Evolutionary conservation across 1,140 invertebrate genomes (phyloP).

Genomic region (Drosophila lacertosa): DNA sequence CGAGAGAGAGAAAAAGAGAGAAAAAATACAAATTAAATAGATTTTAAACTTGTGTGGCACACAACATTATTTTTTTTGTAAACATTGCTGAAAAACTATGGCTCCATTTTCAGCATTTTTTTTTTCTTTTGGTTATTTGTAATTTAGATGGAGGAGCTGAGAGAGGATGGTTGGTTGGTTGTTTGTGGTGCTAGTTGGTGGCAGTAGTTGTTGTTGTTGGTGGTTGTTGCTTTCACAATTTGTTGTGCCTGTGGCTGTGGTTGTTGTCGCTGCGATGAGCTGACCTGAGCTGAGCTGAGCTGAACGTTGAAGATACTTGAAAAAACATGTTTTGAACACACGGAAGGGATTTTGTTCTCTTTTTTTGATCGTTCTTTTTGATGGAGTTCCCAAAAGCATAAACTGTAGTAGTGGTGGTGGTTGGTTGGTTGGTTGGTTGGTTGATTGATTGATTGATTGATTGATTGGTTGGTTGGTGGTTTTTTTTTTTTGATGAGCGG

Average conservation of each 20-base stretch:
- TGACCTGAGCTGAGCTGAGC: conserved; percentile 22
- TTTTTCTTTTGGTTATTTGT: background rate
- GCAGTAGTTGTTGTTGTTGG: background rate
- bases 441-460: conserved; percentile 45
- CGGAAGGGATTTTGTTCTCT: conserved; percentile 21
- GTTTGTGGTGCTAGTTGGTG: conserved; percentile 3
- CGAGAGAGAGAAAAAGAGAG: conserved; percentile 34
- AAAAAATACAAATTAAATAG: conserved; percentile 75
- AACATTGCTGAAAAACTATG: conserved; percentile 20
- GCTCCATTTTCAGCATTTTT: conserved; percentile 7
- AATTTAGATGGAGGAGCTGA: conserved; percentile 23
- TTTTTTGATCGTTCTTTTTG: conserved; percentile 43
- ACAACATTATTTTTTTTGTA: conserved; percentile 41
- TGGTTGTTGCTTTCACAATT: conserved; percentile 24
- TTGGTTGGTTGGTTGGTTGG: conserved; percentile 33
- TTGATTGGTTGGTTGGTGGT: conserved; percentile 33
- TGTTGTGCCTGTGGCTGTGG: conserved; percentile 21
- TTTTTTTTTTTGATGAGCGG: conserved; percentile 52
- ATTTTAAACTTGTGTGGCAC: conserved; percentile 38
- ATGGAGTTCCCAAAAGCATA: conserved; percentile 16
- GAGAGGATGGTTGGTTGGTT: conserved; percentile 23
- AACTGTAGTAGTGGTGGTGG: conserved; percentile 35
- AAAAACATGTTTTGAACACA: background rate
- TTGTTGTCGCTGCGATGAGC: conserved; percentile 1
- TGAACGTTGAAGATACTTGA: conserved; percentile 10